Evolutionary conservation across 2,888 invertebrate species (phyloP), one percentile per base, ranked within the genome.

Genomic region (Dusona sp.): DNA sequence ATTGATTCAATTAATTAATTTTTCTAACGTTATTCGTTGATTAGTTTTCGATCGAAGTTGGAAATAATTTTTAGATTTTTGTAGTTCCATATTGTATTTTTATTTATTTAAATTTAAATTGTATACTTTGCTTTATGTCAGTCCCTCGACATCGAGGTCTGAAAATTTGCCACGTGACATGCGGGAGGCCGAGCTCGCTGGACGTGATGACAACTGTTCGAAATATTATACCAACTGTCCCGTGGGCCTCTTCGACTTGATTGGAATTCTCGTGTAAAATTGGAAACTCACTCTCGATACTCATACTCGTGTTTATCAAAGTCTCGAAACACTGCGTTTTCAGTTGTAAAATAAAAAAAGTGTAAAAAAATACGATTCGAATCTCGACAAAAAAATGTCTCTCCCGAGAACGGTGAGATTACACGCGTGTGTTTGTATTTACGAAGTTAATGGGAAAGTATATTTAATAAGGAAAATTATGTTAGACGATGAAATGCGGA

Each of bases 141-240:
- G 96, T n/a, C 96, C 96, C 57, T 96, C 96, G 78, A 94, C 95
- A 29, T 96, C 96, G 19, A 94, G 94, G 84, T 95, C 95, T 92
- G 95, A 96, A 86, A 94, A 95, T 79, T 90, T 96, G 84, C 94
- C 95, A 25, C 95, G 95, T 81, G 94, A 93, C 84, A 95, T 95
- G 90, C 95, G 95, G 89, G 95, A 96, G 90, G 96, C 96, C 13
- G 96, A 96, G 92, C 94, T 95, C 85, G 92, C 93, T 83, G 96
- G 96, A 25, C 90, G 94, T 73, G 95, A 95, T 77, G 93, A 94
- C 1, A 92, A 94, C 77, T 96, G 97, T 90, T 91, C 92, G 65
- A 91, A 94, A 86, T 96, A 96, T 91, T 88, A 91, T 19, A 90
- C 94, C 65, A 88, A 90, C 6, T 96, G 96, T 90, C 95, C 95